These are phyloP conservation scores for Drosophila ezoana DNA, from an alignment of 2,888 invertebrate genomes.

Conservation along the genomic window DNA sequence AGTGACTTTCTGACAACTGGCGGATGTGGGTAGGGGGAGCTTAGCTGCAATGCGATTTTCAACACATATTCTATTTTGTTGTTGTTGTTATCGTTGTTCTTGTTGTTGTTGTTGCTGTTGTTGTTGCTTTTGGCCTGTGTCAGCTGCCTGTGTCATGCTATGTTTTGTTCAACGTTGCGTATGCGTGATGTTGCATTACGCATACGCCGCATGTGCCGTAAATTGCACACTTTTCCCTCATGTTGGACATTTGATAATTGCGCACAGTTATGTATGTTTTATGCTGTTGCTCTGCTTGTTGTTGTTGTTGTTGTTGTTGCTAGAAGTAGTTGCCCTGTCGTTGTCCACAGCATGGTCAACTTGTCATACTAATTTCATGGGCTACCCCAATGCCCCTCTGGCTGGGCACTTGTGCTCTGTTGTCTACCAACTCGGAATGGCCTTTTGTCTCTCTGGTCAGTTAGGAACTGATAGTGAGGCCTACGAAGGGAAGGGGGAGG, in stretches of 20 bases:
- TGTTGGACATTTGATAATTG: slow-evolving; percentile 63
- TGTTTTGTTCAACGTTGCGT: slow-evolving; percentile 46
- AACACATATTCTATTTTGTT: slow-evolving; percentile 3
- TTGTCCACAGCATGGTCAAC: slow-evolving; percentile 64
- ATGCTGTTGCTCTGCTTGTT: slow-evolving; percentile 21
- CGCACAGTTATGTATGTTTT: slow-evolving; percentile 40
- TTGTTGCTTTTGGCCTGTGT: background rate
- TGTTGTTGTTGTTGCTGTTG: background rate
- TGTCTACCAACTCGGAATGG: slow-evolving; percentile 20
- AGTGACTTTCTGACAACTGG: slow-evolving; percentile 24
- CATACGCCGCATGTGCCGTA: slow-evolving; percentile 50
- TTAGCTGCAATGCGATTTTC: slow-evolving; percentile 1
- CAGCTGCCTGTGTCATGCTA: slow-evolving; percentile 1
- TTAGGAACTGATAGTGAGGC: background rate
- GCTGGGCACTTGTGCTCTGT: slow-evolving; percentile 14
- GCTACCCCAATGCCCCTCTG: slow-evolving; percentile 11
- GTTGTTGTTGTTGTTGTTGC: slow-evolving; percentile 24
- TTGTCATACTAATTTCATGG: slow-evolving; percentile 74
- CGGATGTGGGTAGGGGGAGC: background rate
- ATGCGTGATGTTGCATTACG: slow-evolving; percentile 55
- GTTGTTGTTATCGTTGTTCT: background rate
- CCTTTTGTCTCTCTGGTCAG: slow-evolving; percentile 35
- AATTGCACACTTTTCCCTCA: slow-evolving; percentile 18
- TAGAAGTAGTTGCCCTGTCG: slow-evolving; percentile 30
- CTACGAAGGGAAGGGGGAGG: background rate